phyloP scores from a whole-genome alignment of 1,140 invertebrate genomes.

The Drosophila murphyi region DNA sequence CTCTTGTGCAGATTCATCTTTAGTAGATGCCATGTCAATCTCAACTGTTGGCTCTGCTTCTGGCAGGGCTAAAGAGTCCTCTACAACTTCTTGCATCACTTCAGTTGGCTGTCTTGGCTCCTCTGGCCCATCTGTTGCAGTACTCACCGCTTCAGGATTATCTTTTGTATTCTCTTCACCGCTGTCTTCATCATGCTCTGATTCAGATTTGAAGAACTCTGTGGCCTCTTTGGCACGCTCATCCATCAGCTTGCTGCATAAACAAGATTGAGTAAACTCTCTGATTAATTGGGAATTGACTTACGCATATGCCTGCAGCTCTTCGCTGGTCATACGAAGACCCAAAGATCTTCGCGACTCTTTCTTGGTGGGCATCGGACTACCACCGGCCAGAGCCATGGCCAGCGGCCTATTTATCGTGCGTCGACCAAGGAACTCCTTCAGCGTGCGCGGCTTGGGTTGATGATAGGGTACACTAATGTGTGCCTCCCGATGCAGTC shows the following conservation, averaged over 20 bases:
- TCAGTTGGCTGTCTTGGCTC: not conserved
- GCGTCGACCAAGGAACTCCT: conserved; percentile 87
- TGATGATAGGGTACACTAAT: conserved; percentile 90
- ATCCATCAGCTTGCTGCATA: conserved; percentile 85
- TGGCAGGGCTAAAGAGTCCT: not conserved
- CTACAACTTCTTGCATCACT: not conserved
- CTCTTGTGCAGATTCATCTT: not conserved
- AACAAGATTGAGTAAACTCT: not conserved
- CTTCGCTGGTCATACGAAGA: conserved; percentile 85
- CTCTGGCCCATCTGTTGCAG: not conserved
- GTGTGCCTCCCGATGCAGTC: conserved; percentile 87
- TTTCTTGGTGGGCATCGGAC: conserved; percentile 54
- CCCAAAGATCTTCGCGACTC: conserved; percentile 58
- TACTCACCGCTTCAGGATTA: conserved; percentile 38
- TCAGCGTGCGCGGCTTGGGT: conserved; percentile 88
- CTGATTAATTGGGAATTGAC: conserved; percentile 20
- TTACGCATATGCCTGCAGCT: conserved; percentile 85
- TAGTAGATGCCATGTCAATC: not conserved
- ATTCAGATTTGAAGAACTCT: conserved; percentile 86
- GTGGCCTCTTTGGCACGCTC: conserved; percentile 85
- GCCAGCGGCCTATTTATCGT: conserved; percentile 72
- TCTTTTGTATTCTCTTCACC: conserved; percentile 34
- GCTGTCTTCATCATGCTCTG: conserved; percentile 67
- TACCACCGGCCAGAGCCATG: conserved; percentile 77
- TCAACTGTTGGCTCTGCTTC: conserved; percentile 9